Evolutionary conservation across 2,113 vertebrate species (phyloP).

Genomic region (Anhinga rufa): DNA sequence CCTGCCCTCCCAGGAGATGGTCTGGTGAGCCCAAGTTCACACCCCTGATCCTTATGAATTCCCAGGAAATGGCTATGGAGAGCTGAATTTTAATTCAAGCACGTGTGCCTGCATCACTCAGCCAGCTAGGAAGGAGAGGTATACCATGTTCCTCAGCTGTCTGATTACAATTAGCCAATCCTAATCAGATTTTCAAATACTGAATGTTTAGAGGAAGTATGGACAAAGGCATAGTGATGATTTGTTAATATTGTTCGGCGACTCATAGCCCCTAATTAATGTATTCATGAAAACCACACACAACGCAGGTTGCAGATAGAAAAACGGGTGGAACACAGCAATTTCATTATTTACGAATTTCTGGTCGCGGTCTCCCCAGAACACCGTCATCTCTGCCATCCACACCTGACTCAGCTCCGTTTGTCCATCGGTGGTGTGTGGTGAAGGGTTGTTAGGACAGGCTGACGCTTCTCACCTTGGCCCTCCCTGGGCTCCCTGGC

Average conservation of each 20-base stretch:
- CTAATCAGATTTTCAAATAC: conserved; percentile 31
- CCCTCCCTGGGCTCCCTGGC: not conserved
- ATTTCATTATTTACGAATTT: not conserved
- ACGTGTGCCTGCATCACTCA: not conserved
- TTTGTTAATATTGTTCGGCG: not conserved
- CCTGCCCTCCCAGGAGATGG: not conserved
- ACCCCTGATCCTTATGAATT: not conserved
- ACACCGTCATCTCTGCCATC: not conserved
- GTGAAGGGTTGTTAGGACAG: not conserved
- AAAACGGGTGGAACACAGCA: not conserved
- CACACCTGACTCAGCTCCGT: not conserved
- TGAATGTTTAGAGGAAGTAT: not conserved
- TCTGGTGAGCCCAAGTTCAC: not conserved
- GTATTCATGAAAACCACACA: not conserved
- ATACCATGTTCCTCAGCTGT: not conserved
- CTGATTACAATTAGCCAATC: conserved; percentile 7
- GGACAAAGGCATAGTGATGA: not conserved
- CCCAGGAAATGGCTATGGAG: not conserved
- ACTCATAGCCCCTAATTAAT: not conserved
- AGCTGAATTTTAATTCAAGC: not conserved
- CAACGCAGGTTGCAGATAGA: not conserved
- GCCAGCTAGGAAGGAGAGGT: not conserved
- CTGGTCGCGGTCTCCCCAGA: not conserved
- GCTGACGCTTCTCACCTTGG: not conserved
- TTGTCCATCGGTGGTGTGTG: rapidly evolving